phyloP scores from a whole-genome alignment of 2,888 invertebrate genomes.

The Acanthopleura granulata region DNA sequence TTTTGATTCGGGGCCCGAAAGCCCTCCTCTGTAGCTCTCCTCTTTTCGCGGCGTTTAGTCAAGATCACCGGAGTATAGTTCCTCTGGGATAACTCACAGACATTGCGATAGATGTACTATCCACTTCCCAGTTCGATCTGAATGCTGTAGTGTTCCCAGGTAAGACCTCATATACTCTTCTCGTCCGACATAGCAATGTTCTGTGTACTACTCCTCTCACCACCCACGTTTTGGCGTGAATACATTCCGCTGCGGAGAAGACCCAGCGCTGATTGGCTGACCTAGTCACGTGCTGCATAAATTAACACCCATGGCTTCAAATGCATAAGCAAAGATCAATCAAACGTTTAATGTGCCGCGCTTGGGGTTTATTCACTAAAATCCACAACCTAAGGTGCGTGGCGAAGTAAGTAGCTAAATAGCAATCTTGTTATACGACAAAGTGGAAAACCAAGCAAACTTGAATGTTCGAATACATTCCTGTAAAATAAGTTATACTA shows the following conservation, averaged over 20 bases:
- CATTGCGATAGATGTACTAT: constrained; percentile 11
- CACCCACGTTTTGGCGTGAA: constrained; percentile 17
- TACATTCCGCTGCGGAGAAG: constrained; percentile 10
- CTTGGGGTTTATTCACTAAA: constrained; percentile 1
- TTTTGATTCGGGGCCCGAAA: constrained; percentile 11
- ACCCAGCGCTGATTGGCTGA: constrained; percentile 5
- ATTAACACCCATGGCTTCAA: constrained; percentile 20
- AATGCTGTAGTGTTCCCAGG: neutral
- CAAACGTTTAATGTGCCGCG: neutral
- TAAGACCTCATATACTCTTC: neutral
- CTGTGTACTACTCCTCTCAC: neutral
- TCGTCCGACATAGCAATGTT: neutral
- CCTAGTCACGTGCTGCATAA: constrained; percentile 14
- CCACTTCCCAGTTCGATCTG: constrained; percentile 13
- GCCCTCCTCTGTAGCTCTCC: neutral
- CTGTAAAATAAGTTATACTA: too few species aligned
- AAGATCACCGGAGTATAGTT: constrained; percentile 6
- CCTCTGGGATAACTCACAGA: constrained; percentile 16
- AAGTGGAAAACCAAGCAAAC: too few species aligned
- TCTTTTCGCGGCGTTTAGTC: constrained; percentile 1
- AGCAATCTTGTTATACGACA: too few species aligned
- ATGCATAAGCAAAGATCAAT: constrained; percentile 15
- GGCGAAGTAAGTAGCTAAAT: too few species aligned
- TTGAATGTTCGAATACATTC: too few species aligned
- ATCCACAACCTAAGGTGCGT: neutral